Evolutionary conservation across 37 sponge, comb jelly and placozoan genomes (phyloP).

Genomic region (Beroe ovata): DNA sequence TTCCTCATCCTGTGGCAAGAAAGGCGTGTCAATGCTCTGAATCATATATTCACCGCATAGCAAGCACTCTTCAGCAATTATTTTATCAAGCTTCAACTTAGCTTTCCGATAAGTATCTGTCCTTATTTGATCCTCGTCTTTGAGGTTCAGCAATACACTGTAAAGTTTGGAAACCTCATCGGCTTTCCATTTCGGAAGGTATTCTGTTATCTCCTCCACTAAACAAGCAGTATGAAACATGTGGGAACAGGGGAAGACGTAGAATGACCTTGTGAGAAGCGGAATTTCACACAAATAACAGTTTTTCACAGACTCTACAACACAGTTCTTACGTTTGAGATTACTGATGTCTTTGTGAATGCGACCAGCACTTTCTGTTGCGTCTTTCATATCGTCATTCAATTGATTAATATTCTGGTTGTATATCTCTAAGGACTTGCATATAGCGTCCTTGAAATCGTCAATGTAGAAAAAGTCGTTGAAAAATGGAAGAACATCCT

Average conservation of each 20-base stretch:
- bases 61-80: slow-evolving; percentile 85
- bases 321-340: slow-evolving; percentile 74
- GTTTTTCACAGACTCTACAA: slow-evolving; percentile 71
- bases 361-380: slow-evolving; percentile 86
- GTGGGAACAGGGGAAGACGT: slow-evolving; percentile 94
- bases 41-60: slow-evolving; percentile 91
- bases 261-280: slow-evolving; percentile 82
- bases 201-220: slow-evolving; percentile 58
- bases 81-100: slow-evolving; percentile 75
- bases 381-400: slow-evolving; percentile 86
- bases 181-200: slow-evolving; percentile 10
- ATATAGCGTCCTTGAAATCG: slow-evolving; percentile 96
- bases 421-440: slow-evolving; percentile 85
- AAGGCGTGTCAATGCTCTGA: slow-evolving; percentile 69
- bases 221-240: slow-evolving; percentile 93
- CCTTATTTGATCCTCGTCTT: slow-evolving; percentile 54
- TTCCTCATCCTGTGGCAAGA: slow-evolving; percentile 66
- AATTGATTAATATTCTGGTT: slow-evolving; percentile 83
- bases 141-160: slow-evolving; percentile 32
- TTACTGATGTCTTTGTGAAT: slow-evolving; percentile 83
- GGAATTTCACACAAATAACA: slow-evolving; percentile 82
- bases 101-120: slow-evolving; percentile 62
- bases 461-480: slow-evolving; percentile 91
- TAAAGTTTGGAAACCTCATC: slow-evolving; percentile 10
- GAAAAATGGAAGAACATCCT: slow-evolving; percentile 96